Conservation (phyloP, 2,113 vertebrate genomes). For the Gnathonemus longibarbis region DNA sequence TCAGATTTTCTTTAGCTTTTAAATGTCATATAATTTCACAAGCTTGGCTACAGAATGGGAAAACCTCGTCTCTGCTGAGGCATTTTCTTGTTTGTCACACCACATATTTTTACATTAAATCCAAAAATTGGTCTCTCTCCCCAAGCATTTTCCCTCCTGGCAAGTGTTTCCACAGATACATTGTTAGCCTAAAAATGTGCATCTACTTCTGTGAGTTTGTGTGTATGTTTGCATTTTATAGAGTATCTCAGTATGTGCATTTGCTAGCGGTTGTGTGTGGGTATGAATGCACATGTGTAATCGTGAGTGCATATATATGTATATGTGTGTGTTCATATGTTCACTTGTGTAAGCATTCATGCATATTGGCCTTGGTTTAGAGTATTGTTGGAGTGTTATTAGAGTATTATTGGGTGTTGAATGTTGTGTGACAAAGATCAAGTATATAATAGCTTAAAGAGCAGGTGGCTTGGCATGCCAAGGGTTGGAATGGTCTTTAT, state of each 20-base stretch:
- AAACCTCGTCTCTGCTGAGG: too few species aligned
- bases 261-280: not conserved
- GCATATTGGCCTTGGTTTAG: not conserved
- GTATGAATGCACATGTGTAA: not conserved
- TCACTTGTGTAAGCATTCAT: not conserved
- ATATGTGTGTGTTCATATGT: not conserved
- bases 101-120: slow-evolving; percentile 15
- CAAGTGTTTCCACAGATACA: too few species aligned
- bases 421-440: not conserved
- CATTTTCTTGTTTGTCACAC: not conserved
- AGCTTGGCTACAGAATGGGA: not conserved
- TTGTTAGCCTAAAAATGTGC: not conserved
- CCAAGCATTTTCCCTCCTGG: not conserved
- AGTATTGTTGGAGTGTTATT: not conserved
- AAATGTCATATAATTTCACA: not conserved
- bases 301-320: not conserved
- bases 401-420: not conserved
- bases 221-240: not conserved
- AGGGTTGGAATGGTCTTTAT: not conserved
- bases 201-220: not conserved
- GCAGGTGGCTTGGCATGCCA: not conserved
- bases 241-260: not conserved
- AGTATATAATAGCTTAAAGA: not conserved
- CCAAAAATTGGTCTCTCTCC: not conserved
- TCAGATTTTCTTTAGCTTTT: not conserved